These are phyloP conservation scores for Rattus rattus DNA, from an alignment of 2,113 vertebrate species.

Conservation along the genomic window DNA sequence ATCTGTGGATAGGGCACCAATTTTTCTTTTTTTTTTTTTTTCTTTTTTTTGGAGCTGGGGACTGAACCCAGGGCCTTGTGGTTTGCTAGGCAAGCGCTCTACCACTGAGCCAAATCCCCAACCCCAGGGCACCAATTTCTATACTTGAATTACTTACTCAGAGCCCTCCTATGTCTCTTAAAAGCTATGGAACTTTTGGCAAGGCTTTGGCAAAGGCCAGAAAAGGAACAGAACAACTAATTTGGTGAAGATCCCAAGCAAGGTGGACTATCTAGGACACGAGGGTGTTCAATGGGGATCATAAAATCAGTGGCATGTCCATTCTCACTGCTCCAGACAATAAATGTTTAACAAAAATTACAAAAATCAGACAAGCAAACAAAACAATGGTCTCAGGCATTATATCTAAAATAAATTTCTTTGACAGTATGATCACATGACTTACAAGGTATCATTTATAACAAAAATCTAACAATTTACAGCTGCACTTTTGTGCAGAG, in stretches of 20 bases:
- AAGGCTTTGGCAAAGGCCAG: neutral
- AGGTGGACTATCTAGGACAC: neutral
- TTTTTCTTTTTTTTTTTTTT: no score
- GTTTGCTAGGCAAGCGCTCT: no score
- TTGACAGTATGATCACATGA: conserved; percentile 28
- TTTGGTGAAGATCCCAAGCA: neutral
- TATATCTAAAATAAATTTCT: conserved; percentile 65
- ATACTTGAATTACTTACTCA: neutral
- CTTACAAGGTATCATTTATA: conserved; percentile 77
- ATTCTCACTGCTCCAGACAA: neutral
- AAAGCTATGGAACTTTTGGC: neutral
- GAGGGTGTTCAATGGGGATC: neutral
- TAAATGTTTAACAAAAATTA: neutral
- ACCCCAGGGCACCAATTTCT: neutral
- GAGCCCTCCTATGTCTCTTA: neutral
- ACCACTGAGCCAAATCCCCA: no score
- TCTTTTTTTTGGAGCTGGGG: no score
- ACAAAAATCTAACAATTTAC: conserved; percentile 78
- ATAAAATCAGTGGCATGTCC: neutral
- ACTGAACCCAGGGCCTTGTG: no score
- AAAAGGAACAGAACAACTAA: neutral
- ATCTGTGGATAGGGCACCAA: neutral
- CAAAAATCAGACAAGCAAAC: neutral
- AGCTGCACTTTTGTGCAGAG: conserved; percentile 85
- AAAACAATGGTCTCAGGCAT: conserved; percentile 13